phyloP scores from a whole-genome alignment of 2,888 invertebrate genomes.

The Athalia cordata region DNA sequence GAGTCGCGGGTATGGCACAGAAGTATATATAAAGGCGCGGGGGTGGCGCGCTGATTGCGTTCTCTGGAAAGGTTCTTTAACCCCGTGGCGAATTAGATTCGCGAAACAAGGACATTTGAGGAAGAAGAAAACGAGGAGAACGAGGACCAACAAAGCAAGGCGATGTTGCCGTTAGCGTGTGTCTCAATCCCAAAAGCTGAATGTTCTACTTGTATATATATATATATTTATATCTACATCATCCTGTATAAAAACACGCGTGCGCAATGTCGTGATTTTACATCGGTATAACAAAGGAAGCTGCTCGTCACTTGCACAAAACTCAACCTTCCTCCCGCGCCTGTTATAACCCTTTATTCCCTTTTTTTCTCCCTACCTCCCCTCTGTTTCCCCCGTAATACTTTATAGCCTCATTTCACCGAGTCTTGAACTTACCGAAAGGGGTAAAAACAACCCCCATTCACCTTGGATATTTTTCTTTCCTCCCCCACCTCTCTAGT shows the following conservation, averaged over 20 bases:
- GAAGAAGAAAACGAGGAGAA: slow-evolving; percentile 11
- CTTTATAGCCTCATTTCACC: too few relatives aligned
- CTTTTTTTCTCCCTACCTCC: neutral
- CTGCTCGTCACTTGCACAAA: slow-evolving; percentile 8
- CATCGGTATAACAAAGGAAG: neutral
- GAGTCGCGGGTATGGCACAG: too few relatives aligned
- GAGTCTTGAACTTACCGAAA: too few relatives aligned
- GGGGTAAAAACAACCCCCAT: too few relatives aligned
- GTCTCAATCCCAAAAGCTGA: too few relatives aligned
- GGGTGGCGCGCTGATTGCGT: slow-evolving; percentile 23
- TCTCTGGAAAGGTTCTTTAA: slow-evolving; percentile 38
- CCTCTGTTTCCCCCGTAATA: too few relatives aligned
- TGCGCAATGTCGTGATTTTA: slow-evolving; percentile 16
- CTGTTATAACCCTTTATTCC: neutral
- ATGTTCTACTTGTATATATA: too few relatives aligned
- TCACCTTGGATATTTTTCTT: too few relatives aligned
- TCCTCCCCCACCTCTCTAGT: too few relatives aligned
- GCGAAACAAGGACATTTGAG: neutral
- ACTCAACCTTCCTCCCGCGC: neutral
- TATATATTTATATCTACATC: neutral
- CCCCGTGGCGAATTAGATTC: slow-evolving; percentile 34
- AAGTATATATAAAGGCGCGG: too few relatives aligned
- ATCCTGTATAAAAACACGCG: neutral
- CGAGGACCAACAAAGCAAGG: slow-evolving; percentile 1
- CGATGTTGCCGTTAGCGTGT: neutral